Evolutionary conservation across 2,113 vertebrate species (phyloP).

Genomic region (Cinclus cinclus): DNA sequence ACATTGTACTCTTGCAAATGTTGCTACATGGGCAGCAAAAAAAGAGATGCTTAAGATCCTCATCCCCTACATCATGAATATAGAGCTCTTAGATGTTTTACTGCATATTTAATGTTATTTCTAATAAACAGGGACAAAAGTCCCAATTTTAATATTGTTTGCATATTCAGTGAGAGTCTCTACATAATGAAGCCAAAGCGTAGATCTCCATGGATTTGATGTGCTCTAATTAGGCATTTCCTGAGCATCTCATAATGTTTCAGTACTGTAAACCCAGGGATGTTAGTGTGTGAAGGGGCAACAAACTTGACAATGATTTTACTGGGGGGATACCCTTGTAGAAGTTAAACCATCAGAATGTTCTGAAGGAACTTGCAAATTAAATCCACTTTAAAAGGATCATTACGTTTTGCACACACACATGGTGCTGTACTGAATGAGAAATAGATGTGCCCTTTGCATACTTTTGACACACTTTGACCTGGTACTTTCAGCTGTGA

Average conservation of each 20-base stretch:
- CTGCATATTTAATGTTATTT: neutral
- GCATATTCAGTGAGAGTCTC: neutral
- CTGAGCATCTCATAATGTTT: neutral
- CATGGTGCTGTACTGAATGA: neutral
- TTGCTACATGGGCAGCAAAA: neutral
- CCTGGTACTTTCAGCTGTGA: neutral
- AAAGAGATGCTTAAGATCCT: neutral
- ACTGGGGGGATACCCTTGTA: neutral
- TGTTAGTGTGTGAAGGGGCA: neutral
- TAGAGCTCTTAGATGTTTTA: neutral
- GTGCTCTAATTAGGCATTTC: conserved; percentile 20
- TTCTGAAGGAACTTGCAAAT: neutral
- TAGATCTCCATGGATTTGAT: neutral
- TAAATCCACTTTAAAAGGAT: neutral
- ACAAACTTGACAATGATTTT: neutral
- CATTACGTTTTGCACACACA: neutral
- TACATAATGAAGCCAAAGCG: neutral
- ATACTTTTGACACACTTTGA: neutral
- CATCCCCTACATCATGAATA: neutral
- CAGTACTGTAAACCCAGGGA: neutral
- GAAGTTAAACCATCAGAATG: neutral
- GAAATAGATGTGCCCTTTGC: neutral
- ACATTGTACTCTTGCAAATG: neutral
- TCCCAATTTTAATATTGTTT: neutral
- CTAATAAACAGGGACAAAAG: conserved; percentile 6